Evolutionary conservation across 2,888 invertebrate species (phyloP), one percentile per base, ranked within the genome.

Genomic region (Elaeidobius kamerunicus): DNA sequence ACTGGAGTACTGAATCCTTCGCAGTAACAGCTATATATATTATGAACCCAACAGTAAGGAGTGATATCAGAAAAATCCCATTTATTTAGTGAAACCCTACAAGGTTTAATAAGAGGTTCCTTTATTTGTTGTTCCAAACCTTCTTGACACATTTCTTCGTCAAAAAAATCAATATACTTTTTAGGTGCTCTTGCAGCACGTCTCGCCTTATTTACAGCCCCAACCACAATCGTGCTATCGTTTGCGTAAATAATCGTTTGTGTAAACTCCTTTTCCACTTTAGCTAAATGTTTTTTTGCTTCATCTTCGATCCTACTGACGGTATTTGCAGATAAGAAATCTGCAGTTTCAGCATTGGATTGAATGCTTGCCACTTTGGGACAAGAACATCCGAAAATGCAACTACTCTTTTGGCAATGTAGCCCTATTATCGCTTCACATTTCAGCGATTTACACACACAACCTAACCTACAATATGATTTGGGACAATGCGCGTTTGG

Each of bases 261-360:
- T 12, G 82, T 84, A 69, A 86, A 86, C 64, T 85, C 85, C 67
- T 82, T 78, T 68, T 86, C 86, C 63, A 82, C 61, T 67, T 80
- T 83, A 0, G 85, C 81, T 55, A 86, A 71, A 51, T 79, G 77
- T 35, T 68, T 72, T 62, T 77, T 78, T 0, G 75, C 75, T 65
- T 77, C 73, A 60, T 75, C 74, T 57, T 80, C 75, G 44, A 81
- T 65, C 43, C 68, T 64, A 56, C 60, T 67, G 2, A 72, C 67
- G 3, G 70, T 66, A 20, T 70, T 66, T 19, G 57, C 64, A 1
- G 70, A 69, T 12, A 73, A 58, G n/a, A 69, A 47, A 50, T 69
- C 64, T 1, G 65, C 65, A 7, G 5, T 7, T 3, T 3, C 30
- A 30, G 4, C n/a, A n/a, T n/a, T n/a, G n/a, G n/a, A n/a, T 16